Evolutionary conservation across 1,140 invertebrate genomes (phyloP).

Genomic region (Eriosoma lanigerum): DNA sequence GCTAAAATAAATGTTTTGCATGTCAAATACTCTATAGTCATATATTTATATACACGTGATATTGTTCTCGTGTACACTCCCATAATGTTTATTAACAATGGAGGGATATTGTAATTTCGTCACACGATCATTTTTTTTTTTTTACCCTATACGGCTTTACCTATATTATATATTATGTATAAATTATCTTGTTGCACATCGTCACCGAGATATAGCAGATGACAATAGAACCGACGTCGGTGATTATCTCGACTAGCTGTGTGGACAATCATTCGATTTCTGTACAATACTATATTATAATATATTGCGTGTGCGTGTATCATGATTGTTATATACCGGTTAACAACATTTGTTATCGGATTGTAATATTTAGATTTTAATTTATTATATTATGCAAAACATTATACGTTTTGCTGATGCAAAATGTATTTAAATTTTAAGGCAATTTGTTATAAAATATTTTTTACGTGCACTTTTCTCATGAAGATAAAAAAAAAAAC

Average conservation of each 20-base stretch:
- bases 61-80: background rate
- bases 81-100: background rate
- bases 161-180: background rate
- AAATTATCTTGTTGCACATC: background rate
- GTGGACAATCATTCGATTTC: background rate
- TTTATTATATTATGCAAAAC: no score
- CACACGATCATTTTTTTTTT: background rate
- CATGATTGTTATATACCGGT: no score
- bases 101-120: slow-evolving; percentile 7
- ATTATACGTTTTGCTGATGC: no score
- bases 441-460: no score
- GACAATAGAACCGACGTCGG: no score
- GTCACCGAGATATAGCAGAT: background rate
- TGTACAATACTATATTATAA: background rate
- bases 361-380: no score
- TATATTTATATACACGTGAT: background rate
- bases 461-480: no score
- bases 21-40: background rate
- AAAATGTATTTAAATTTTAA: no score
- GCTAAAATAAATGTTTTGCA: slow-evolving; percentile 4
- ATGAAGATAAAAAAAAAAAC: no score
- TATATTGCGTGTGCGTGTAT: background rate
- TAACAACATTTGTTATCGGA: no score
- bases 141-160: background rate
- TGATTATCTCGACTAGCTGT: background rate